Evolutionary conservation across 2,888 invertebrate genomes (phyloP), one percentile per base, ranked within the genome.

Genomic region (Ectemnius cavifrons): DNA sequence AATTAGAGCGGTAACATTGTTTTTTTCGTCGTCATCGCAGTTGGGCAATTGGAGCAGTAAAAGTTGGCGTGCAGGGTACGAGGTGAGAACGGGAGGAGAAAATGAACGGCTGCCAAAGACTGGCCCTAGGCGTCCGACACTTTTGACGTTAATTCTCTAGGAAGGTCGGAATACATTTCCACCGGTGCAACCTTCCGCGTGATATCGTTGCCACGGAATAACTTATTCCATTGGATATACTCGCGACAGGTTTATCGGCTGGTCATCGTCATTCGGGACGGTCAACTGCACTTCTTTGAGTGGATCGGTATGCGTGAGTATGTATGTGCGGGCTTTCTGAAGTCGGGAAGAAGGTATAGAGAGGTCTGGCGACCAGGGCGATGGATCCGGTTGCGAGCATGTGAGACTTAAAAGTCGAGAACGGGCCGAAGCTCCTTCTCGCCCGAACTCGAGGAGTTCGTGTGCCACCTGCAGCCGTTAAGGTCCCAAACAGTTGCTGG

Each of bases 221-320:
- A 88, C 87, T 87, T 86, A 86, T 88, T 86, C 85, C 84, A 84
- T 86, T 82, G 82, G 82, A 85, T 84, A 83, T 83, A 75, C 65
- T 85, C 84, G 67, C 83, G 88, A 88, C 87, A 87, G 85, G 86
- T 89, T 89, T 89, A 89, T 89, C 88, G 81, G 85, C 85, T 81
- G 83, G 79, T 75, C 77, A 73, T 63, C 64, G 56, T 70, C 37
- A 37, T 37, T 37, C 37, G 37, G 37, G 37, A 37, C 8, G 37
- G 37, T 37, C 37, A 37, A 37, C 37, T 37, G 78, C 63, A 47
- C 60, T 66, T 63, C 45, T 4, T 28, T 46, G 62, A 46, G 27
- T 57, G 59, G 49, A 18, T 2, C 16, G 5, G 57, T 64, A 63
- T 63, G 28, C 28, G 52, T 28, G 16, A 18, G 59, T 28, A 20